Conservation (phyloP, 2,888 invertebrate genomes). For the Sarcophaga carnaria region DNA sequence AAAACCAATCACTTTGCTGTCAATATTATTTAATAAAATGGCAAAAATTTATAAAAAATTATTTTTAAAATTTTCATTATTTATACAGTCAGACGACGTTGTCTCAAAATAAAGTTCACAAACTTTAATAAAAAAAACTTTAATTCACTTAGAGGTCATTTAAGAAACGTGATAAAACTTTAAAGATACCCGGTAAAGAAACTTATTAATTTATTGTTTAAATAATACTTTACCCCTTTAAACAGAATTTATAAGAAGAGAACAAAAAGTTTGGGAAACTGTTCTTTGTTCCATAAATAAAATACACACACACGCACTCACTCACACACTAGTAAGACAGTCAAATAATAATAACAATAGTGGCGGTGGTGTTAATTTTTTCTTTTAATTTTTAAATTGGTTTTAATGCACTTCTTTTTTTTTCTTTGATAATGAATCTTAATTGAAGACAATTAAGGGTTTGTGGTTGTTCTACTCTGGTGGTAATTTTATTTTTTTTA, state of each 20-base stretch:
- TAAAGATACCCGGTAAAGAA: neutral
- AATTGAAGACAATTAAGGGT: conserved; percentile 34
- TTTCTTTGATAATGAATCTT: neutral
- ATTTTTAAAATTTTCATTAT: neutral
- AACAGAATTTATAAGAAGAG: neutral
- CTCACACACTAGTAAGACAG: neutral
- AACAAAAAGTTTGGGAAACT: conserved; percentile 31
- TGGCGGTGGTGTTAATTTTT: conserved; percentile 25
- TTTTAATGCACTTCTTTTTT: conserved; percentile 3
- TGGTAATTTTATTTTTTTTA: neutral
- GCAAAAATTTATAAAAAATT: neutral
- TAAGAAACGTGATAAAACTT: neutral
- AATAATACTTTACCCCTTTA: too few relatives aligned
- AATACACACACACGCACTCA: neutral
- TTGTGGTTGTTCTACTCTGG: neutral
- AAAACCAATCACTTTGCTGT: too few relatives aligned
- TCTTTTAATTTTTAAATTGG: conserved; percentile 11
- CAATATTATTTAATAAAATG: too few relatives aligned
- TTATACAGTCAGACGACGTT: neutral
- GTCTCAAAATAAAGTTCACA: neutral
- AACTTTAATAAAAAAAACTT: neutral
- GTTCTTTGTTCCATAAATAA: neutral
- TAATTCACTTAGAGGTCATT: neutral
- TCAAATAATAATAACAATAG: neutral
- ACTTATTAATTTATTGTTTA: neutral